Evolutionary conservation across 2,797 vertebrate genomes (phyloP).

Genomic region (Semaprochilodus insignis): DNA sequence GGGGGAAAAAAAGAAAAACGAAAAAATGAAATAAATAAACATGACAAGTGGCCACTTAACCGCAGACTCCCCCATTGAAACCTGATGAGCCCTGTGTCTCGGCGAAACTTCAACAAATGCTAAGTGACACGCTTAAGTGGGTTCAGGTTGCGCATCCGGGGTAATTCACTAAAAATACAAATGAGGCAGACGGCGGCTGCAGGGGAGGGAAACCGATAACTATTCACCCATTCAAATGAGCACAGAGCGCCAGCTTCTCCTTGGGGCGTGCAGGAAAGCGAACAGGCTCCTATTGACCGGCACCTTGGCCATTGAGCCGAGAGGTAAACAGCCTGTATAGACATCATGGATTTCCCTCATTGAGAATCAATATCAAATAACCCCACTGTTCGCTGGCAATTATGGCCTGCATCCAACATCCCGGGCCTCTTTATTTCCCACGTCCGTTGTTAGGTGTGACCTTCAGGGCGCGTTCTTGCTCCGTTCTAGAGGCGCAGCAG

Average conservation of each 20-base stretch:
- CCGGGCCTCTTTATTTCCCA: slow-evolving; percentile 72
- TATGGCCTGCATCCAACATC: slow-evolving; percentile 71
- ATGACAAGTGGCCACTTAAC: slow-evolving; percentile 84
- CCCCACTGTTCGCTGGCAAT: slow-evolving; percentile 79
- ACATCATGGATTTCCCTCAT: slow-evolving; percentile 78
- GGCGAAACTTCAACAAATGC: slow-evolving; percentile 81
- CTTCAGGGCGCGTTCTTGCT: slow-evolving; percentile 71
- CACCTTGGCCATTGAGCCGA: slow-evolving; percentile 47
- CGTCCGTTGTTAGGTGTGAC: slow-evolving; percentile 68
- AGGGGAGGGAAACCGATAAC: slow-evolving; percentile 74
- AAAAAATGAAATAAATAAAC: slow-evolving; percentile 81
- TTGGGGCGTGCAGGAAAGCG: slow-evolving; percentile 34
- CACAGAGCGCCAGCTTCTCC: slow-evolving; percentile 31
- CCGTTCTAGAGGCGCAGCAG: slow-evolving; percentile 55
- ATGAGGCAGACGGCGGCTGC: slow-evolving; percentile 69
- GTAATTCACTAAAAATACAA: slow-evolving; percentile 86
- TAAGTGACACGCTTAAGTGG: slow-evolving; percentile 84
- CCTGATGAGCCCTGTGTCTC: slow-evolving; percentile 77
- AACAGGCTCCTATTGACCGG: slow-evolving; percentile 48
- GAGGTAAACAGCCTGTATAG: slow-evolving; percentile 76
- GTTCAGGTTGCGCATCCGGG: slow-evolving; percentile 82
- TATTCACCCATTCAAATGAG: slow-evolving; percentile 74
- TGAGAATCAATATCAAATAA: slow-evolving; percentile 86
- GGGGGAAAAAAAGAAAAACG: slow-evolving; percentile 62
- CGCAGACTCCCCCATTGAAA: slow-evolving; percentile 77